Evolutionary conservation across 2,797 vertebrate genomes (phyloP), one percentile per base, ranked within the genome.

Genomic region (Siniperca scherzeri): DNA sequence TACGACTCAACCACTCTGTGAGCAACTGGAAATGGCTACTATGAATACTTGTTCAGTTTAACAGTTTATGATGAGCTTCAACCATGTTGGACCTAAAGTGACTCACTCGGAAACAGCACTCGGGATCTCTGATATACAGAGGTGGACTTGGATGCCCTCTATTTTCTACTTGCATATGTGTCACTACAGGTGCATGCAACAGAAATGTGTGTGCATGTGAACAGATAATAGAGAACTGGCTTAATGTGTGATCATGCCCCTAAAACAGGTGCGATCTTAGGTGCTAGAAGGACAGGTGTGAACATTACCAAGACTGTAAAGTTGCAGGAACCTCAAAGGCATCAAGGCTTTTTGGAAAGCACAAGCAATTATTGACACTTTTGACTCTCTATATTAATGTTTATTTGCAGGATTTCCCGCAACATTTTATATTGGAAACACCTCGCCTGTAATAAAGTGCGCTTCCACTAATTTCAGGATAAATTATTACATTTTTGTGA

Each of bases 181-280:
- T 56, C 55, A 67, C 59, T 53, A 48, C 36, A 68, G 56, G 14
- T 42, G 17, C 21, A 55, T 25, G 64, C 27, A 48, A 62, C 17
- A n/a, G 33, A 70, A 55, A 66, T 59, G 19, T 33, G 25, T 9
- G 21, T 38, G 21, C 44, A 8, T 10, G 25, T 48, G 27, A 71
- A 64, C 27, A 22, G 60, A 44, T 36, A 17, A 16, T 60, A 62
- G n/a, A 67, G 22, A 56, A 48, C 25, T 27, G 13, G 3, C 53
- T 44, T 66, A 42, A 66, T 50, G 71, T 36, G 36, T 71, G 71
- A 65, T 69, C 17, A 2, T 75, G 53, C 70, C 65, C 46, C 46
- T 61, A 25, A 60, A 64, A 42, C 46, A 44, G 44, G 52, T 61
- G 75, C 53, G 42, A 59, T 48, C 66, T 40, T 3, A 38, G 61